phyloP scores from a whole-genome alignment of 2,113 vertebrate genomes.

The Oxygymnocypris stewartii region DNA sequence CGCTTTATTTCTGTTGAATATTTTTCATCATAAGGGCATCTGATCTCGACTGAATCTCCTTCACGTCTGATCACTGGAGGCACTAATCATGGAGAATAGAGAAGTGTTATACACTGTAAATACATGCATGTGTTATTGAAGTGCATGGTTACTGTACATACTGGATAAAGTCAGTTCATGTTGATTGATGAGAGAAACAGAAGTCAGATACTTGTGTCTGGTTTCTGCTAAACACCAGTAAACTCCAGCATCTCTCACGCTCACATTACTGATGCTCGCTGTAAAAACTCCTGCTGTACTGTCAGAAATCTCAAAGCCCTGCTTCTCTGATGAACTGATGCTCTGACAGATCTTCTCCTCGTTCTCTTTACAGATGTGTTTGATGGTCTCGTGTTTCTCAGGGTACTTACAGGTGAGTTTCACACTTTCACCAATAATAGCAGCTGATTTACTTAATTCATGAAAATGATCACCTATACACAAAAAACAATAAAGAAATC shows the following conservation, averaged over 20 bases:
- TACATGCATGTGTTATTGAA: background rate
- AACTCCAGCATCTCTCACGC: constrained; percentile 27
- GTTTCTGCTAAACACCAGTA: constrained; percentile 51
- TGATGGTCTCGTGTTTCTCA: background rate
- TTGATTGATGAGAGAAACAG: constrained; percentile 16
- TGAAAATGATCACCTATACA: background rate
- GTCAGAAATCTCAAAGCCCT: background rate
- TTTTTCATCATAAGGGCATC: background rate
- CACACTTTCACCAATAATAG: background rate
- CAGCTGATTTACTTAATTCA: background rate
- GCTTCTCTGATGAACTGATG: background rate
- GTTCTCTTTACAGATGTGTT: background rate
- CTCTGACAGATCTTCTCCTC: background rate
- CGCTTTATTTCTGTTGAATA: background rate
- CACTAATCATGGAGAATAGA: background rate
- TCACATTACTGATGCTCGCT: constrained; percentile 44
- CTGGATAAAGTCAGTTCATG: constrained; percentile 37
- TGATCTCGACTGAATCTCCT: constrained; percentile 5
- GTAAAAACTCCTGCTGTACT: constrained; percentile 41
- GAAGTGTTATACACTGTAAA: background rate
- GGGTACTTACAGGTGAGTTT: background rate
- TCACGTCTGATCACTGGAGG: background rate
- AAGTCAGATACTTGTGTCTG: background rate
- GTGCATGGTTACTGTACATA: constrained; percentile 17
- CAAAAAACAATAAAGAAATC: background rate